A percentile compares a stretch with the other conserved stretches of the same genome.
These are phyloP conservation scores for Willisornis vidua DNA, from an alignment of 2,113 vertebrate genomes.

Conservation along the genomic window DNA sequence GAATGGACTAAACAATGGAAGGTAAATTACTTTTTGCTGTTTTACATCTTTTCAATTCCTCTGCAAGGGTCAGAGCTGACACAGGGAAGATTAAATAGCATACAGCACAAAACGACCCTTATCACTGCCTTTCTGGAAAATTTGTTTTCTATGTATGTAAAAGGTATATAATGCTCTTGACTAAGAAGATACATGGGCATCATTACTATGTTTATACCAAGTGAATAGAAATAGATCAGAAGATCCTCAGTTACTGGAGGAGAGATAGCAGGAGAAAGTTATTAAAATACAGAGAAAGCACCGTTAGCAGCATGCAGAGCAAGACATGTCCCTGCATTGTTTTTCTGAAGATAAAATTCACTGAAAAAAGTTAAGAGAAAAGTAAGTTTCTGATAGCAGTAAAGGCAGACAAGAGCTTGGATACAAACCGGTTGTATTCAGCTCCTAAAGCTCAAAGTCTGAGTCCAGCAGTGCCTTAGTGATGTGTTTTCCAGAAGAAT, in stretches of 20 bases:
- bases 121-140: slow-evolving; percentile 57
- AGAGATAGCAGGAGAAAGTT: slow-evolving; percentile 86
- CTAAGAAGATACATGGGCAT: slow-evolving; percentile 54
- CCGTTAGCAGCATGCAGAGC: slow-evolving; percentile 74
- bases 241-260: slow-evolving; percentile 74
- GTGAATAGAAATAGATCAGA: slow-evolving; percentile 80
- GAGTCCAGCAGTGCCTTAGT: not conserved
- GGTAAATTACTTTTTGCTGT: slow-evolving; percentile 67
- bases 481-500: not conserved
- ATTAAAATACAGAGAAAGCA: slow-evolving; percentile 86
- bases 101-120: slow-evolving; percentile 60
- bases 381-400: slow-evolving; percentile 6
- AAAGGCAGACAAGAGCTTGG: not conserved
- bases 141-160: slow-evolving; percentile 64
- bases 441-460: not conserved
- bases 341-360: slow-evolving; percentile 87
- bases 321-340: slow-evolving; percentile 78
- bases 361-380: slow-evolving; percentile 52
- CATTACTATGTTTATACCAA: slow-evolving; percentile 74
- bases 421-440: not conserved
- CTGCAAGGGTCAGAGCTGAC: slow-evolving; percentile 49
- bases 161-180: slow-evolving; percentile 56
- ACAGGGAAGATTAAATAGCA: slow-evolving; percentile 60
- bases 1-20: slow-evolving; percentile 70
- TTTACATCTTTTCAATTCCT: slow-evolving; percentile 68